Conservation (phyloP, 2,888 invertebrate genomes). For the Salticus scenicus region DNA sequence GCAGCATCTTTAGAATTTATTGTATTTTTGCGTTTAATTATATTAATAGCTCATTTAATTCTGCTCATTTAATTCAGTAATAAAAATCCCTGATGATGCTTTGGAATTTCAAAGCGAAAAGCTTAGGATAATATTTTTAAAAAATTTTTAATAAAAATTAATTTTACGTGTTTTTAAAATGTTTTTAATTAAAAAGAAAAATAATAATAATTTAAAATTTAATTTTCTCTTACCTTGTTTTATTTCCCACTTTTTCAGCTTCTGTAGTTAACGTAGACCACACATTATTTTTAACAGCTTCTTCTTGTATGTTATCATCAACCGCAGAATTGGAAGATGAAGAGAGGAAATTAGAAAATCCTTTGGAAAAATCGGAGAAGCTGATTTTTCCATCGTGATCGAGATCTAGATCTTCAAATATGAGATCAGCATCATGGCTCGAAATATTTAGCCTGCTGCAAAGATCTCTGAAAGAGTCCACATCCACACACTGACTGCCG, state of each 20-base stretch:
- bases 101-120: too few relatives aligned
- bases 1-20: too few relatives aligned
- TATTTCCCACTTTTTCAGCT: constrained; percentile 47
- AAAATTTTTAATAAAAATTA: too few relatives aligned
- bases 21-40: too few relatives aligned
- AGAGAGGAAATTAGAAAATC: constrained; percentile 76
- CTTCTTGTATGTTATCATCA: constrained; percentile 15
- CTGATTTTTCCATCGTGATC: constrained; percentile 79
- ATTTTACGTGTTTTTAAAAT: too few relatives aligned
- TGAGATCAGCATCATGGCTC: constrained; percentile 76
- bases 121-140: too few relatives aligned
- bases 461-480: constrained; percentile 77
- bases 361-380: constrained; percentile 78
- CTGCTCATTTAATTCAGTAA: too few relatives aligned
- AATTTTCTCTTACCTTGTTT: constrained; percentile 41
- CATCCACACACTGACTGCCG: constrained; percentile 77
- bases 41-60: too few relatives aligned
- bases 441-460: constrained; percentile 77
- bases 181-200: too few relatives aligned
- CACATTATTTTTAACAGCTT: constrained; percentile 41
- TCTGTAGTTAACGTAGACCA: constrained; percentile 59
- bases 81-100: too few relatives aligned
- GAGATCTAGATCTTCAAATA: constrained; percentile 78
- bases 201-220: too few relatives aligned
- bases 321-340: neutral